These are phyloP conservation scores for Uria aalge DNA, from an alignment of 2,113 vertebrate species.

Conservation along the genomic window DNA sequence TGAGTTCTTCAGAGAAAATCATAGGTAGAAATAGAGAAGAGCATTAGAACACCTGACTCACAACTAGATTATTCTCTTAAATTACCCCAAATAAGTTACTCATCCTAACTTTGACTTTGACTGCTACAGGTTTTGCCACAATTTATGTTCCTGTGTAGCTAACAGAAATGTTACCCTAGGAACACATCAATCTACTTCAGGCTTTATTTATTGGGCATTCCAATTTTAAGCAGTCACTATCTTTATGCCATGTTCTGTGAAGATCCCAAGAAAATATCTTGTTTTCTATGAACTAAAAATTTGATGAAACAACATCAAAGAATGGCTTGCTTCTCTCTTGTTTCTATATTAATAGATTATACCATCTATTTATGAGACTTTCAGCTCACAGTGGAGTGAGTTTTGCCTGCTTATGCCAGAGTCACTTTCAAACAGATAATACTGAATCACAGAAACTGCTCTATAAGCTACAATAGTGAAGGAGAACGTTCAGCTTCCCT, in stretches of 20 bases:
- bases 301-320: background rate
- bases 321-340: background rate
- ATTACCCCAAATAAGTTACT: background rate
- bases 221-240: background rate
- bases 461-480: background rate
- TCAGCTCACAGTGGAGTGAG: background rate
- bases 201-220: background rate
- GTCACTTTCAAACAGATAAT: background rate
- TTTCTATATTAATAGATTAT: background rate
- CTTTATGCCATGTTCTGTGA: background rate
- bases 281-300: background rate
- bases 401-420: background rate
- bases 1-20: background rate
- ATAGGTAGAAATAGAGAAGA: background rate
- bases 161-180: background rate
- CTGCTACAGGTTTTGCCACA: background rate
- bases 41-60: background rate
- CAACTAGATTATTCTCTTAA: background rate
- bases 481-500: background rate
- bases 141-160: background rate
- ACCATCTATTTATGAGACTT: background rate
- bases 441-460: background rate
- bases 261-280: background rate
- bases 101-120: background rate
- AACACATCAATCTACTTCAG: background rate